Base-by-base conservation (phyloP, 92 coral and sea anemone species). In the Pocillopora grandis region DNA sequence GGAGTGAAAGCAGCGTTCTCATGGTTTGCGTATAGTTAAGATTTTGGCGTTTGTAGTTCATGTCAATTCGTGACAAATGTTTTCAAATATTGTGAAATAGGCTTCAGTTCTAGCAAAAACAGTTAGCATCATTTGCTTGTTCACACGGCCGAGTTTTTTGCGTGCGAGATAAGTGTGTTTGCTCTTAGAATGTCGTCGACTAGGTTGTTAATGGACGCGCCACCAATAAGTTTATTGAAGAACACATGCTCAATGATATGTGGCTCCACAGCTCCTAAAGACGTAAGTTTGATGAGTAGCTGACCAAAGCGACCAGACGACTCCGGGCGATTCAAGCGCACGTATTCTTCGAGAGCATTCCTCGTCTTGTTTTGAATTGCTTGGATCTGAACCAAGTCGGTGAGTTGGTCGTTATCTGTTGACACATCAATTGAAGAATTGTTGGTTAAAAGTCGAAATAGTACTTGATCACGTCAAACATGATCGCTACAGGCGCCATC, bases 351-450 rank as follows among this genome's bases (percentile, higher is more conserved):
- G 61, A 97, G 81, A 12, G 99, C 99, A 76, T 95, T 95, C 75
- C 95, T 98, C 18, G 98, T 92, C 90, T 97, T 97, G 82, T 97
- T 97, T 68, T 97, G 99, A 56, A 95, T 93, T 8, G 98, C 99
- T 87, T 97, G 99, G 10, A 97, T 91, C 78, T 97, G 99, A 42
- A 95, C 90, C 23, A 93, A 87, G 82, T 97, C 99, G 0, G 94
- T 88, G 48, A 97, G 89, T 48, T 93, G 98, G 63, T 97, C 99
- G 48, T 92, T 97, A 65, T 97, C 99, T 97, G 87, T 62, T 15
- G 61, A 71, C 37, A 66, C 13, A 48, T 58, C 42, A 55, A 74
- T 62, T 55, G 63, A 23, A 71, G 31, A 31, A 20, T 48, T 12
- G 49, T 77, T 21, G 55, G 84, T 81, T 56, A 78, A 61, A 16